Conservation (phyloP, 2,888 invertebrate species). For the Eupithecia insigniata region DNA sequence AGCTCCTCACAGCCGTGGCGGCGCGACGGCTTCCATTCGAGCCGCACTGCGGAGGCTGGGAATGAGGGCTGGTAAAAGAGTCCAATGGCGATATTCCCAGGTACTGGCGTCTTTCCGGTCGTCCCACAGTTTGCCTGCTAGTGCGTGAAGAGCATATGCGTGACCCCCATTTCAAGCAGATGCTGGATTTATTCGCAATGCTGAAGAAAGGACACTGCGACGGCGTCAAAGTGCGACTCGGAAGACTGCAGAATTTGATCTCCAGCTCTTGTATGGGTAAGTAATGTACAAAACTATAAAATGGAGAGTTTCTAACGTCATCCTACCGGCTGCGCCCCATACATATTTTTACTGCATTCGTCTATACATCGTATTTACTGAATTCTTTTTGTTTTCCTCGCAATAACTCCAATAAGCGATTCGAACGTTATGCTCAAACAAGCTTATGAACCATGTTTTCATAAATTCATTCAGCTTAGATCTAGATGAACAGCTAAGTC, state of each 20-base stretch:
- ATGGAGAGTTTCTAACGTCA: not conserved
- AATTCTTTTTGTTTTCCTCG: not conserved
- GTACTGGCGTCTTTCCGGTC: slow-evolving; percentile 98
- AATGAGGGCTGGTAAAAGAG: too few species aligned
- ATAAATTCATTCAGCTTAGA: too few species aligned
- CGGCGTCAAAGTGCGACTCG: slow-evolving; percentile 97
- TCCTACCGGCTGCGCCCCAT: not conserved
- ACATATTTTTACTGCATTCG: not conserved
- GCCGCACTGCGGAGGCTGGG: too few species aligned
- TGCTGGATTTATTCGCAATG: slow-evolving; percentile 98
- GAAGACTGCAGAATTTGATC: slow-evolving; percentile 96
- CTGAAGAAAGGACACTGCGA: slow-evolving; percentile 98
- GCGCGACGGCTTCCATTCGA: too few species aligned
- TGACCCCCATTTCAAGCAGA: slow-evolving; percentile 98
- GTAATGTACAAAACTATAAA: slow-evolving; percentile 14
- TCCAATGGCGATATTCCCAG: slow-evolving; percentile 67
- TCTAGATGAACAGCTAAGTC: too few species aligned
- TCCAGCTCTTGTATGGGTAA: slow-evolving; percentile 98
- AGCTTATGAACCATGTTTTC: too few species aligned
- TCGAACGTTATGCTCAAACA: too few species aligned
- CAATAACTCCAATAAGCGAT: too few species aligned
- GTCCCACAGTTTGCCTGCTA: slow-evolving; percentile 98
- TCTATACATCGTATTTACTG: not conserved
- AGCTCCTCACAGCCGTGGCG: too few species aligned
- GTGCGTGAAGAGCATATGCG: slow-evolving; percentile 98